A percentile compares a stretch with the other conserved stretches of the same genome.
phyloP scores from a whole-genome alignment of 1,140 invertebrate species.

The Chironomus striatipennis region DNA sequence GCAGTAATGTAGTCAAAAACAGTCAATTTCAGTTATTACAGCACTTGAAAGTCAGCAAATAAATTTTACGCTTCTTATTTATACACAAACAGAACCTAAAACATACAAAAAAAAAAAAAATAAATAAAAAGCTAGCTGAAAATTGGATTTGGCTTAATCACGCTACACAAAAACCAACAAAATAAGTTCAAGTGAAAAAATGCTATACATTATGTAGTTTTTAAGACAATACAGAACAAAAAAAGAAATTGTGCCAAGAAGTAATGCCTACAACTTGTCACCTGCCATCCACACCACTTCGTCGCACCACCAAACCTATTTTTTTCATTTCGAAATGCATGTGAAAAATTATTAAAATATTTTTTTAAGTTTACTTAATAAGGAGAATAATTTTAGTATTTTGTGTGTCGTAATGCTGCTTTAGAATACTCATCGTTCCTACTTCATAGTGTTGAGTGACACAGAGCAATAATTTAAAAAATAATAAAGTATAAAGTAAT shows the following conservation, averaged over 20 bases:
- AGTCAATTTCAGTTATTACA: neutral
- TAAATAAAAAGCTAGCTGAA: neutral
- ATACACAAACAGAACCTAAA: too few relatives aligned
- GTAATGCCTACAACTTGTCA: too few relatives aligned
- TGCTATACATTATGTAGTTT: too few relatives aligned
- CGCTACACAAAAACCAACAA: neutral
- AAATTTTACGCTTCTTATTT: neutral
- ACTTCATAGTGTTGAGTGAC: neutral
- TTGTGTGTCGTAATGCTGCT: too few relatives aligned
- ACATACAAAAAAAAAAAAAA: neutral
- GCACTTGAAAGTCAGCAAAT: neutral
- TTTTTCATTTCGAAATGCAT: too few relatives aligned
- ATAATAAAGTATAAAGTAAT: neutral
- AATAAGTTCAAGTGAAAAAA: neutral
- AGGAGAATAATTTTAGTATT: too few relatives aligned
- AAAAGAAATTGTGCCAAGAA: too few relatives aligned
- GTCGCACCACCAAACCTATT: too few relatives aligned
- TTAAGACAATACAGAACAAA: too few relatives aligned
- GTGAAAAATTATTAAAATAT: neutral
- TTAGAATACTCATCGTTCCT: neutral
- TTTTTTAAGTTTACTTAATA: neutral
- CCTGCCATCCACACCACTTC: too few relatives aligned
- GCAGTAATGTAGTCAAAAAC: too few relatives aligned
- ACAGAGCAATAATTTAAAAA: neutral
- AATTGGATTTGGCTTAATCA: conserved; percentile 13